Evolutionary conservation across 2,888 invertebrate species (phyloP).

Genomic region (Stramonita haemastoma): DNA sequence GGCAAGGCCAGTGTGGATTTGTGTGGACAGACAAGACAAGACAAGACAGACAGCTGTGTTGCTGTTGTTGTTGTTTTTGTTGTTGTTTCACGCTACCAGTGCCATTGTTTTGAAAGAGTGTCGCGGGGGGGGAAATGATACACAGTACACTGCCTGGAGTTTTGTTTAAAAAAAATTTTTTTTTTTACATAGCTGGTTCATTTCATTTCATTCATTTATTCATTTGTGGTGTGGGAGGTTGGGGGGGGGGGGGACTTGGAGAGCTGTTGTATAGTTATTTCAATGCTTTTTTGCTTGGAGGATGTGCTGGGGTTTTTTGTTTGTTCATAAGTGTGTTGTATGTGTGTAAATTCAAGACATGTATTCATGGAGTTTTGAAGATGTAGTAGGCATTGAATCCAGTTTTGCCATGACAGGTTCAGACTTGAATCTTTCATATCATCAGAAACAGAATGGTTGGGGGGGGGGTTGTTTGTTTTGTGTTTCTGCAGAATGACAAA

Average conservation of each 20-base stretch:
- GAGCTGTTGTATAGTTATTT: neutral
- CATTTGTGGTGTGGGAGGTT: neutral
- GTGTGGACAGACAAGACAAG: neutral
- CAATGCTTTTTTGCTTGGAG: neutral
- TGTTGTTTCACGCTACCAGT: neutral
- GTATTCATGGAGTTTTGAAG: too few species aligned
- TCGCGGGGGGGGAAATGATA: neutral
- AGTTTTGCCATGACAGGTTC: too few species aligned
- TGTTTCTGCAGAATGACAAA: too few species aligned
- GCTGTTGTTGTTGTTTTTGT: neutral
- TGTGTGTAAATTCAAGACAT: too few species aligned
- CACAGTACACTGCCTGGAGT: neutral
- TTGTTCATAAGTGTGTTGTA: too few species aligned
- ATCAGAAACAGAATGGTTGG: too few species aligned
- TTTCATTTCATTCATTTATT: neutral
- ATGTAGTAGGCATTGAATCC: too few species aligned
- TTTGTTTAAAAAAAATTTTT: neutral
- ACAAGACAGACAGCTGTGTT: too few species aligned
- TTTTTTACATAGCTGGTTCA: neutral
- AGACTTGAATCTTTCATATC: too few species aligned
- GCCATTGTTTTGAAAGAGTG: neutral
- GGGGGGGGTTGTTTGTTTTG: too few species aligned
- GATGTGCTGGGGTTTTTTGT: neutral
- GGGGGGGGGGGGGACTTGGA: neutral
- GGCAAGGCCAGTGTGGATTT: neutral